Conservation (phyloP, 2,113 vertebrate genomes). For the Acrocephalus kingi region DNA sequence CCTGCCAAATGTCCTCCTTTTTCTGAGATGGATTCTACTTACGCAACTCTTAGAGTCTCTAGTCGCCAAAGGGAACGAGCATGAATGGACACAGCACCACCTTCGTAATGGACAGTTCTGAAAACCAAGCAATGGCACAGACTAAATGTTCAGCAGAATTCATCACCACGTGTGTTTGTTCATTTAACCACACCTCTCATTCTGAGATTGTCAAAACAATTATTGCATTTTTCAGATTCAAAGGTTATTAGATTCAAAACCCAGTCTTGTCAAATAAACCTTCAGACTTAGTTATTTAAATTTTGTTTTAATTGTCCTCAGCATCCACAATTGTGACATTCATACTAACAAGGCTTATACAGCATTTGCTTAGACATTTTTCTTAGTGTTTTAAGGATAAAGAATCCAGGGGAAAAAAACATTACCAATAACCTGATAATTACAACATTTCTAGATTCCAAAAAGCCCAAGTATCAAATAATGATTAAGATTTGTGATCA, state of each 20-base stretch:
- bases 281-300: not conserved
- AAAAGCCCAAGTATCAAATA: not conserved
- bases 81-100: constrained; percentile 90
- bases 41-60: constrained; percentile 95
- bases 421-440: not conserved
- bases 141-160: not conserved
- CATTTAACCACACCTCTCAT: not conserved
- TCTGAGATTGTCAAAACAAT: not conserved
- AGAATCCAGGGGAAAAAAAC: not conserved
- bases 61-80: constrained; percentile 94
- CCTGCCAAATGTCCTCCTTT: not conserved
- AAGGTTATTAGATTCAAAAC: not conserved
- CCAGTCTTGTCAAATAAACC: not conserved
- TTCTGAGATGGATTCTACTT: constrained; percentile 69
- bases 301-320: not conserved
- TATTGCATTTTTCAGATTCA: not conserved
- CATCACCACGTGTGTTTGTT: not conserved
- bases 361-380: not conserved
- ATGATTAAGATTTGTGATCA: not conserved
- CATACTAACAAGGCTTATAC: not conserved
- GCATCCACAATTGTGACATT: not conserved
- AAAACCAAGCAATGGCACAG: constrained; percentile 5
- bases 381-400: not conserved
- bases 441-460: not conserved
- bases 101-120: constrained; percentile 95